phyloP scores from a whole-genome alignment of 2,113 vertebrate genomes.

The Pedionomus torquatus region DNA sequence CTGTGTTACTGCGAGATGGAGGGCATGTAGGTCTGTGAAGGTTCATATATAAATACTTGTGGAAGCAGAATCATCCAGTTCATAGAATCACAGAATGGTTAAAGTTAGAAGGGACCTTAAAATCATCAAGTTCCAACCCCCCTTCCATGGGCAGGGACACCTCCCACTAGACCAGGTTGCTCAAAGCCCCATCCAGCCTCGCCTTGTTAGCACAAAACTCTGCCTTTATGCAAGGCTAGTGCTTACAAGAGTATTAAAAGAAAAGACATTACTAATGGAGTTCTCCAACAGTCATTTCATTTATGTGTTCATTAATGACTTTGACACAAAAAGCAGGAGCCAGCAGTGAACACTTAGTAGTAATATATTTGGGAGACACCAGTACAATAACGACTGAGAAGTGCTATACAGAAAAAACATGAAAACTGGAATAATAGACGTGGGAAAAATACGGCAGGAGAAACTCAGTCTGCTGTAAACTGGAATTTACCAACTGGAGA shows the following conservation, averaged over 20 bases:
- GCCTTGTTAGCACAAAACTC: neutral
- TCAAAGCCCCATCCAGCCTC: too few species aligned
- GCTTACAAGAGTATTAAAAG: too few species aligned
- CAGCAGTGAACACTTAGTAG: neutral
- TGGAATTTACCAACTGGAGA: neutral
- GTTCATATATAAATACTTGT: neutral
- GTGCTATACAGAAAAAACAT: neutral
- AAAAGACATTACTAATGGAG: neutral
- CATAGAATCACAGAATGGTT: too few species aligned
- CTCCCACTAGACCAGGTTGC: too few species aligned
- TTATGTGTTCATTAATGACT: neutral
- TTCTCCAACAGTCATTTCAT: neutral
- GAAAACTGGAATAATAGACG: neutral
- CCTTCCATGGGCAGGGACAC: too few species aligned
- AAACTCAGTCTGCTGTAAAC: neutral
- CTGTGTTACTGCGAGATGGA: neutral
- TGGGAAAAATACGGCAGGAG: neutral
- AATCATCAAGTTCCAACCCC: too few species aligned
- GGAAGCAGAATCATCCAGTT: neutral
- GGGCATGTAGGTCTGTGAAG: neutral
- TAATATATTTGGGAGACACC: neutral
- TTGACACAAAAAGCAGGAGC: neutral
- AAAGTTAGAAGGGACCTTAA: too few species aligned
- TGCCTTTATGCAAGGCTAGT: neutral
- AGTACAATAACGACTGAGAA: neutral